Base-by-base conservation (phyloP, 2,797 vertebrate species). In the Acrossocheilus wenchowensis region DNA sequence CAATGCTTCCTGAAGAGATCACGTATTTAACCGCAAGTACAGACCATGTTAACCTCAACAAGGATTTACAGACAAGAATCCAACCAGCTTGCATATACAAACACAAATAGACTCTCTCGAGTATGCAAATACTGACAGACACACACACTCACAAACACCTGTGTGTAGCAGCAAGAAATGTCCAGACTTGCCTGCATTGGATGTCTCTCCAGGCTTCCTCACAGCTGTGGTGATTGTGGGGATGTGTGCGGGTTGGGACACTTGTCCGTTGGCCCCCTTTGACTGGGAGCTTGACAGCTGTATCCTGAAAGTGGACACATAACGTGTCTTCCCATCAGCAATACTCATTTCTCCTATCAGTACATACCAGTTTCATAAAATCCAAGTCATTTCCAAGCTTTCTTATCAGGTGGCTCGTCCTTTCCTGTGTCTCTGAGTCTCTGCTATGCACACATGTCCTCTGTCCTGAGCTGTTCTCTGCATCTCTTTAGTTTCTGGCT, bases 221-320 rank as follows among this genome's bases (percentile, higher is more conserved):
- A 74, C 15, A 26, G 78, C 85, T 66, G 81, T 39, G 7, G 77
- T 19, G 12, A 39, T 39, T 50, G 82, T 86, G 23, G 5, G 2
- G 43, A 17, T 79, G 8, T 52, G 19, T 57, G 15, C 4, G 12
- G 50, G 26, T 86, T 1, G 78, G 39, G 84, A 52, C 36, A 21
- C 83, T 69, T 78, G 77, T 80, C 30, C 66, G 36, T 48, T 69
- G 23, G 66, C 17, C 26, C 26, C 66, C n/a, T 60, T 78, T 48
- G 77, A 48, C 26, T 62, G 87, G n/a, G 2, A 92, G 39, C 82
- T 90, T 89, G 90, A 95, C 90, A 88, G 78, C 75, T 92, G 89
- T 60, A 95, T 92, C 89, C 54, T 93, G 87, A 94, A 90, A 52
- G 94, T 94, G 9, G 94, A 95, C 89, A 95, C 94, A 66, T 93